phyloP scores from a whole-genome alignment of 2,888 invertebrate genomes.

The Parapristionchus giblindavisi region DNA sequence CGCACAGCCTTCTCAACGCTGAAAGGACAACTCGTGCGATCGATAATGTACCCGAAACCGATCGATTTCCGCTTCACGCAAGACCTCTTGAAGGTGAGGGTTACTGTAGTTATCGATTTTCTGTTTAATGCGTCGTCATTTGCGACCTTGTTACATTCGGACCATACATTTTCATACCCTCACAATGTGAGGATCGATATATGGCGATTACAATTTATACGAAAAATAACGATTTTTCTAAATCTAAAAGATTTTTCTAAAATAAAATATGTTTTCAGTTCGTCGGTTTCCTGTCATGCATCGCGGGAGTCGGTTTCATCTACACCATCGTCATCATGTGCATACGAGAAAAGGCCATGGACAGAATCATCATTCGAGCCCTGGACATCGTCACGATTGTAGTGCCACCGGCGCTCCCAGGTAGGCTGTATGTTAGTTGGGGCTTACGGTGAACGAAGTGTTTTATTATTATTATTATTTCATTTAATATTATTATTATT shows the following conservation, averaged over 20 bases:
- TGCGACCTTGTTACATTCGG: too few species aligned
- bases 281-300: constrained; percentile 80
- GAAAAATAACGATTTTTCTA: background rate
- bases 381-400: constrained; percentile 91
- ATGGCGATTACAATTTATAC: background rate
- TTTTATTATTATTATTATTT: too few species aligned
- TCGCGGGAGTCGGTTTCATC: constrained; percentile 79
- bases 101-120: background rate
- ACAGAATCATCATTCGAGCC: constrained; percentile 79
- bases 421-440: constrained; percentile 37
- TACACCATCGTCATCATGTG: constrained; percentile 36
- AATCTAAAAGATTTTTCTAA: constrained; percentile 70
- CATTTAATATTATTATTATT: too few species aligned
- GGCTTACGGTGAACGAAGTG: background rate
- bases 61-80: constrained; percentile 75
- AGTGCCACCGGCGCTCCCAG: constrained; percentile 88
- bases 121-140: background rate
- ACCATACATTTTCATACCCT: too few species aligned
- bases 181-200: too few species aligned
- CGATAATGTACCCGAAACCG: constrained; percentile 75
- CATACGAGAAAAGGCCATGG: background rate
- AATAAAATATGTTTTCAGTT: constrained; percentile 68
- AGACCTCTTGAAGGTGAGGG: constrained; percentile 72
- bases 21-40: constrained; percentile 78
- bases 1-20: constrained; percentile 76